Conservation (phyloP, 2,888 invertebrate species). For the Chironomus riparius region DNA sequence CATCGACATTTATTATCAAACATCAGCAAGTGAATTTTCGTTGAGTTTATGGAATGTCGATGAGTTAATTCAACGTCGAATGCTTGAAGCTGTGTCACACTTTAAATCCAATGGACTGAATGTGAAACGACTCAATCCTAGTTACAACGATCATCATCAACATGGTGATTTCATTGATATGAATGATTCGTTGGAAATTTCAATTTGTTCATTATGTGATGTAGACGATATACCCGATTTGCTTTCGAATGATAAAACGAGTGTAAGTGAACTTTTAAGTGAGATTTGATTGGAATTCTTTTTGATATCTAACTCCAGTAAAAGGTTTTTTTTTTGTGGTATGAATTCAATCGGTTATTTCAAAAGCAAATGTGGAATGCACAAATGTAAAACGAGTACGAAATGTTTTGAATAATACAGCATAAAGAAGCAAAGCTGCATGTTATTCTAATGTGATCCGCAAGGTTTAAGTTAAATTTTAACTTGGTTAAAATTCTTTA, state of each 20-base stretch:
- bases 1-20: slow-evolving; percentile 50
- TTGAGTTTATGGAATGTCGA: slow-evolving; percentile 47
- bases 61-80: slow-evolving; percentile 45
- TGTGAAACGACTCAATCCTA: neutral
- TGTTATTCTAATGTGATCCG: too few relatives aligned
- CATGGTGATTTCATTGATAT: slow-evolving; percentile 34
- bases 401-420: too few relatives aligned
- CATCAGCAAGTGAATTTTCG: slow-evolving; percentile 47
- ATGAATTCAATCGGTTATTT: too few relatives aligned
- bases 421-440: too few relatives aligned
- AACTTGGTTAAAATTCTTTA: too few relatives aligned
- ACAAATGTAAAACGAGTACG: too few relatives aligned
- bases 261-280: slow-evolving; percentile 39
- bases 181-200: slow-evolving; percentile 47
- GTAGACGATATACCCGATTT: slow-evolving; percentile 50
- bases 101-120: slow-evolving; percentile 35
- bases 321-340: neutral
- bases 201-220: slow-evolving; percentile 44
- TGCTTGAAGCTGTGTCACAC: slow-evolving; percentile 45
- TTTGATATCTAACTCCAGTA: neutral
- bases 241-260: slow-evolving; percentile 45
- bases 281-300: slow-evolving; percentile 22
- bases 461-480: too few relatives aligned
- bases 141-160: neutral
- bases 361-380: too few relatives aligned